Conservation (phyloP, 2,113 vertebrate genomes). For the Egretta garzetta region DNA sequence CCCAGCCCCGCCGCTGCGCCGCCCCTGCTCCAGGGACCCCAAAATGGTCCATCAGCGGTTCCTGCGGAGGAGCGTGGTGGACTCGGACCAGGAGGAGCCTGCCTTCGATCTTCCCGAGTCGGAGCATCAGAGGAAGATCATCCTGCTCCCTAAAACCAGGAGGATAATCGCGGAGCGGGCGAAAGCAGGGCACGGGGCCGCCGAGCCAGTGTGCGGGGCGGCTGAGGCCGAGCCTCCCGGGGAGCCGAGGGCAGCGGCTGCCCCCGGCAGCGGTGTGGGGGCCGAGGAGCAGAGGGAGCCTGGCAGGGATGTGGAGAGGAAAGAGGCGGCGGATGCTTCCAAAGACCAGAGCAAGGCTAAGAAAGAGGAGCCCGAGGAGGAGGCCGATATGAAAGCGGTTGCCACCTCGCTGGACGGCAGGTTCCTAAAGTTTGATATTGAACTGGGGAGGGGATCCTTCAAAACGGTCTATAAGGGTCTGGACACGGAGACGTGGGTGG, state of each 20-base stretch:
- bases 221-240: neutral
- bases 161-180: conserved; percentile 76
- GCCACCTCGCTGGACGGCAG: conserved; percentile 94
- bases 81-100: conserved; percentile 89
- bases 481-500: conserved; percentile 98
- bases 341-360: conserved; percentile 73
- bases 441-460: conserved; percentile 96
- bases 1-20: neutral
- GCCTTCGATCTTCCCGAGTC: conserved; percentile 81
- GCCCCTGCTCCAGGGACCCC: conserved; percentile 56
- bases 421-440: conserved; percentile 99
- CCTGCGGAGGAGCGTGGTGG: conserved; percentile 88
- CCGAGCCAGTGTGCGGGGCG: conserved; percentile 30
- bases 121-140: conserved; percentile 71
- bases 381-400: conserved; percentile 90
- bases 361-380: conserved; percentile 92
- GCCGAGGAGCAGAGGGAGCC: conserved; percentile 15
- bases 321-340: conserved; percentile 52
- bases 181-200: conserved; percentile 58
- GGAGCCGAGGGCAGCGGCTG: neutral
- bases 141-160: conserved; percentile 75
- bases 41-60: conserved; percentile 85
- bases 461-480: conserved; percentile 98
- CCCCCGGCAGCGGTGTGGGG: neutral
- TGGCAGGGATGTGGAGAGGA: conserved; percentile 59